Percentiles rank a stretch among this genome's conserved stretches.
These are phyloP conservation scores for Watsonalla cultraria DNA, from an alignment of 2,888 invertebrate genomes.

Conservation along the genomic window DNA sequence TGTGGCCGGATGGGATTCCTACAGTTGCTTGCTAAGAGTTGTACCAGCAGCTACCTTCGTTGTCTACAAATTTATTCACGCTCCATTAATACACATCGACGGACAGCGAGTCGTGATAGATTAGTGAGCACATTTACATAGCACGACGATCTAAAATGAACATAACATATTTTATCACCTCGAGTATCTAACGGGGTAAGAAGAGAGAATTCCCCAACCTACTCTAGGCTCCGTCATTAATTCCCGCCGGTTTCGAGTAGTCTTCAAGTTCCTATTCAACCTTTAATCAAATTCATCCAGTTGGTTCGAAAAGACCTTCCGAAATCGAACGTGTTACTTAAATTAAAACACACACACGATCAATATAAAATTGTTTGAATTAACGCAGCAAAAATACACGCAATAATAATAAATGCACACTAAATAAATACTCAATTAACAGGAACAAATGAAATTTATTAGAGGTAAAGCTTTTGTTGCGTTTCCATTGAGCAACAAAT, in stretches of 20 bases:
- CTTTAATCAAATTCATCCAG: too few relatives aligned
- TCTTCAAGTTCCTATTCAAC: too few relatives aligned
- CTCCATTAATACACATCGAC: conserved; percentile 61
- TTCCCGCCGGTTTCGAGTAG: too few relatives aligned
- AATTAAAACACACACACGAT: neutral
- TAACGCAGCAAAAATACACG: neutral
- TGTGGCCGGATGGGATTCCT: conserved; percentile 3
- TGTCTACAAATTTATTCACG: conserved; percentile 58
- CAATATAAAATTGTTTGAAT: neutral
- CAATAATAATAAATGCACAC: neutral
- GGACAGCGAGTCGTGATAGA: conserved; percentile 51
- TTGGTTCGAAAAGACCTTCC: too few relatives aligned
- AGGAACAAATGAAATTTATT: neutral
- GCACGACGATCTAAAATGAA: conserved; percentile 9
- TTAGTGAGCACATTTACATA: conserved; percentile 45
- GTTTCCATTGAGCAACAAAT: neutral
- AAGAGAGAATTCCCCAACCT: too few relatives aligned
- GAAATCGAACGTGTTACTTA: neutral
- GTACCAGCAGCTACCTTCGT: conserved; percentile 10
- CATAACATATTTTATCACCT: too few relatives aligned
- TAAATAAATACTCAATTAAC: neutral
- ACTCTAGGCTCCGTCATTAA: too few relatives aligned
- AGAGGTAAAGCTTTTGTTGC: neutral
- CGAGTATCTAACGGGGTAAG: too few relatives aligned
- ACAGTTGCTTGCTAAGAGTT: conserved; percentile 5